phyloP scores from a whole-genome alignment of 1,140 invertebrate genomes.

The Cotesia glomerata region DNA sequence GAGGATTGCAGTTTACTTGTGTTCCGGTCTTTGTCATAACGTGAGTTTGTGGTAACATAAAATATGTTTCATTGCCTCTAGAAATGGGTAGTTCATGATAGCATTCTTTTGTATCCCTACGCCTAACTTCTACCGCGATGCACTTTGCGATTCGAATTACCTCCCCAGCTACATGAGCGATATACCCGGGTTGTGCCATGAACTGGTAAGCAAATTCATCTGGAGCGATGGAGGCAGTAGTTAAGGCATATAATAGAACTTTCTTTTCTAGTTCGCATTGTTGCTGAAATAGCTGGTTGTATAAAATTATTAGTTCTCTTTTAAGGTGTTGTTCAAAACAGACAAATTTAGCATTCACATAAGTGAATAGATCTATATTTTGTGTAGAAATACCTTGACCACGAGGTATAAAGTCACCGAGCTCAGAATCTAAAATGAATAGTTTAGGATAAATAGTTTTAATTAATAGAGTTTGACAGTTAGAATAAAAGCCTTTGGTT shows the following conservation, averaged over 20 bases:
- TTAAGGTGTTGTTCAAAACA: neutral
- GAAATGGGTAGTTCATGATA: slow-evolving; percentile 28
- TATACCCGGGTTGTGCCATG: slow-evolving; percentile 39
- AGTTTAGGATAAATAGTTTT: slow-evolving; percentile 7
- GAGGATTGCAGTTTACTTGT: slow-evolving; percentile 17
- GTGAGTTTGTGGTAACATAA: slow-evolving; percentile 29
- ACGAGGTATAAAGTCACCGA: neutral
- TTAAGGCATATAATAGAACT: slow-evolving; percentile 28
- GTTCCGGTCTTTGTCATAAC: slow-evolving; percentile 26
- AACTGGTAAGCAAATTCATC: slow-evolving; percentile 37
- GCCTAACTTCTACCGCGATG: slow-evolving; percentile 24
- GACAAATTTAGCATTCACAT: neutral
- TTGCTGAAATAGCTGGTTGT: neutral
- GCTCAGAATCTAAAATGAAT: no score
- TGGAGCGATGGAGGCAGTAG: no score
- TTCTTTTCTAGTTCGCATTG: slow-evolving; percentile 35
- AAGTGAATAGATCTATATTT: slow-evolving; percentile 20
- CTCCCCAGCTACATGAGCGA: slow-evolving; percentile 38
- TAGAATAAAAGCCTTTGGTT: no score
- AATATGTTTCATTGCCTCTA: no score
- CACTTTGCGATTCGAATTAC: slow-evolving; percentile 39
- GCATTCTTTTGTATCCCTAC: slow-evolving; percentile 25
- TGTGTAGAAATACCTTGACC: neutral
- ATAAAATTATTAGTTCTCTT: neutral
- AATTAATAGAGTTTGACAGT: slow-evolving; percentile 12